Evolutionary conservation across 2,797 vertebrate species (phyloP).

Genomic region (Pseudomugil tenellus): DNA sequence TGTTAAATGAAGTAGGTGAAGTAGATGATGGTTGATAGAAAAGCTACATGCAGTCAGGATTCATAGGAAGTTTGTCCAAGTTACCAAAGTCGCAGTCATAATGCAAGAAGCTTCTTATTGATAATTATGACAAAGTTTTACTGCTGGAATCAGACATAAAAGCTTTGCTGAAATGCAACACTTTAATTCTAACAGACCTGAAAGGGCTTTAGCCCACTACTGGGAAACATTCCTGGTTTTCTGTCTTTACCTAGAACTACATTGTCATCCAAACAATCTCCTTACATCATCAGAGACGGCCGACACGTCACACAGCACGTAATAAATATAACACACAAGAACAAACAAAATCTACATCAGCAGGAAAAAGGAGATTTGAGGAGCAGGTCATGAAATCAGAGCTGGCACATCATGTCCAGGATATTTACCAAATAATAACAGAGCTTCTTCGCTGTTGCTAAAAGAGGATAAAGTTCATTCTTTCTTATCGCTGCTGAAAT

Average conservation of each 20-base stretch:
- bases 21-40: no score
- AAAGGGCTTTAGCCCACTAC: neutral
- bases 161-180: neutral
- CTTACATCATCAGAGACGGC: neutral
- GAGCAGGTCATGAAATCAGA: constrained; percentile 34
- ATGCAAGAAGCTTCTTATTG: neutral
- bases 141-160: neutral
- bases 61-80: neutral
- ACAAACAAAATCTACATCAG: constrained; percentile 25
- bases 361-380: constrained; percentile 23
- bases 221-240: neutral
- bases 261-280: neutral
- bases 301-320: neutral
- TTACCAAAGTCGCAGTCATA: neutral
- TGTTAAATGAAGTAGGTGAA: no score
- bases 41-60: no score
- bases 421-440: constrained; percentile 52
- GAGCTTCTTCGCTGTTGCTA: constrained; percentile 36
- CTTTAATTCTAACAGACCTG: no score
- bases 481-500: constrained; percentile 64
- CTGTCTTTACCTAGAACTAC: no score
- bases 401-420: constrained; percentile 27
- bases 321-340: neutral
- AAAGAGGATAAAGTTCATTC: constrained; percentile 62
- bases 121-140: neutral